Conservation (phyloP, 53 echinoderm and acorn worm species). For the Hippasteria phrygiana region DNA sequence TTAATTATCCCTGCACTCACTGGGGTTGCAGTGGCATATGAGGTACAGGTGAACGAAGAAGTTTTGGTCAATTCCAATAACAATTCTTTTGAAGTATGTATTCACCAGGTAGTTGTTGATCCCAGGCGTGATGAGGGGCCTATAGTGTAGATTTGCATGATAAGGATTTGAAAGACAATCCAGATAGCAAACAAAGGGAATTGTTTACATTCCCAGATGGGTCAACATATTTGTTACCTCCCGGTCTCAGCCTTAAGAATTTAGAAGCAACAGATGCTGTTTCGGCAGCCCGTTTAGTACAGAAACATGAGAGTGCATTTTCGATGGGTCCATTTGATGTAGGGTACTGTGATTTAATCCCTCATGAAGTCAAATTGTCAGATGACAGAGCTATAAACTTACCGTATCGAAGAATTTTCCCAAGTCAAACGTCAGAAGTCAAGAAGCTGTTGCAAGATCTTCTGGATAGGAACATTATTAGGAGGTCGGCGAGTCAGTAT, state of each 20-base stretch:
- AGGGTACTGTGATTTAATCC: conserved; percentile 68
- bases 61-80: conserved; percentile 1
- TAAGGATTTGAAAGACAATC: not conserved
- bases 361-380: conserved; percentile 65
- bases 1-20: conserved; percentile 40
- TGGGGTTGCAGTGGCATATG: conserved; percentile 49
- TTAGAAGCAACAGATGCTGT: conserved; percentile 9
- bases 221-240: conserved; percentile 38
- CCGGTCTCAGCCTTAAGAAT: conserved; percentile 26
- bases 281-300: conserved; percentile 43
- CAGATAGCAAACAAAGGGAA: conserved; percentile 40
- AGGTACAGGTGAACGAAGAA: conserved; percentile 46
- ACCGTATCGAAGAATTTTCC: conserved; percentile 68
- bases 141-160: conserved; percentile 32
- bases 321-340: conserved; percentile 69
- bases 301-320: conserved; percentile 63
- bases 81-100: conserved; percentile 11
- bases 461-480: conserved; percentile 18
- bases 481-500: conserved; percentile 13
- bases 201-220: conserved; percentile 54
- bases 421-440: conserved; percentile 59
- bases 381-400: conserved; percentile 50
- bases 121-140: conserved; percentile 11
- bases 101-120: conserved; percentile 34
- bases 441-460: conserved; percentile 45